Percentiles rank a stretch among this genome's conserved stretches.
Evolutionary conservation across 2,797 vertebrate genomes (phyloP).

Genomic region (Hypotaenidia philippensis): DNA sequence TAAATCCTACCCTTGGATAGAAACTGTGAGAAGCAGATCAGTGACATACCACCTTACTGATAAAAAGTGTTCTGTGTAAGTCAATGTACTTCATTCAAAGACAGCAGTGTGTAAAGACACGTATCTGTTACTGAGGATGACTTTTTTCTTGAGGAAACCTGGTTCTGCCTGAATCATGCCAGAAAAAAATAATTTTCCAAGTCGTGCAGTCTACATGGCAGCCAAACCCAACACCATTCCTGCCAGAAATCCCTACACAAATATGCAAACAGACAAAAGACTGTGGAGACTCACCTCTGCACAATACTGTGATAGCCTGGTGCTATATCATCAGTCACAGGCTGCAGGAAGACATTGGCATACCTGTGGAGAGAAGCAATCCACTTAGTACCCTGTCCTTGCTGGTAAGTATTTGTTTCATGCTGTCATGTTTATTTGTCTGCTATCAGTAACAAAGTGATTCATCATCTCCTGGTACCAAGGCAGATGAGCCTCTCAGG

Average conservation of each 20-base stretch:
- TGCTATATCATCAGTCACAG: slow-evolving; percentile 97
- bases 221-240: background rate
- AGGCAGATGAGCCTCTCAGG: background rate
- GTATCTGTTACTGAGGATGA: background rate
- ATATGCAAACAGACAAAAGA: background rate
- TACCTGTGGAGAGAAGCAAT: slow-evolving; percentile 83
- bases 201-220: background rate
- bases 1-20: background rate
- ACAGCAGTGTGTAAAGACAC: background rate
- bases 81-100: background rate
- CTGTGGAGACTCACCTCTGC: slow-evolving; percentile 86
- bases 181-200: background rate
- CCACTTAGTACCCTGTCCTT: background rate
- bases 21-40: background rate
- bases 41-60: background rate
- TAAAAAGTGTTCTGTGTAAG: background rate
- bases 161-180: background rate
- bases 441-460: background rate
- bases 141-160: background rate
- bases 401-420: background rate
- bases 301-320: slow-evolving; percentile 98
- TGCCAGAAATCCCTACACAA: background rate
- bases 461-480: background rate
- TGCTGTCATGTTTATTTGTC: background rate
- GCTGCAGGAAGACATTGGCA: slow-evolving; percentile 97